A percentile compares a stretch with the other conserved stretches of the same genome.
phyloP scores from a whole-genome alignment of 2,888 invertebrate genomes.

The Scaptomyza reducta region DNA sequence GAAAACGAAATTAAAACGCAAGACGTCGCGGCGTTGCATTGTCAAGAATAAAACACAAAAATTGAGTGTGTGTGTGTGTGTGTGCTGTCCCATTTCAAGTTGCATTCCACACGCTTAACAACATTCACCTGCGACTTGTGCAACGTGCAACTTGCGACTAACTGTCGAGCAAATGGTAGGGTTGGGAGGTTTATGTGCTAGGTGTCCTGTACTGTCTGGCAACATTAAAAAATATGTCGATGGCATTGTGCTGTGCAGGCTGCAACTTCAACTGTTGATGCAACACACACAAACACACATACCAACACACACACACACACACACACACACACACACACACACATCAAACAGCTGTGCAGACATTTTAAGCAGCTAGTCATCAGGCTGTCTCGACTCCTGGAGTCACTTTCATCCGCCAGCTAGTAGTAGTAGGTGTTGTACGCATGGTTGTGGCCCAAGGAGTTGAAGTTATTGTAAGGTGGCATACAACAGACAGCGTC shows the following conservation, averaged over 20 bases:
- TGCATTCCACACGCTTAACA: conserved; percentile 34
- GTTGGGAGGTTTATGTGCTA: conserved; percentile 9
- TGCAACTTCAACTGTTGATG: conserved; percentile 74
- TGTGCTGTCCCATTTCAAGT: conserved; percentile 58
- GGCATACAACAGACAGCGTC: conserved; percentile 52
- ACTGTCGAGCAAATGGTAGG: no score
- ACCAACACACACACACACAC: conserved; percentile 32
- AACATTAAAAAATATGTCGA: conserved; percentile 67
- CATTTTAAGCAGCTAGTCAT: conserved; percentile 74
- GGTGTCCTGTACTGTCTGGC: conserved; percentile 44
- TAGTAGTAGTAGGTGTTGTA: no score
- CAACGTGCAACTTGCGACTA: conserved; percentile 28
- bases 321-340: conserved; percentile 20
- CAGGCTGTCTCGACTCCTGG: conserved; percentile 56
- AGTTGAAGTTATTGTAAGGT: conserved; percentile 41
- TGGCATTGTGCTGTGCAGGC: conserved; percentile 42
- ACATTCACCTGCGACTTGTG: conserved; percentile 56
- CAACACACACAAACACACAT: conserved; percentile 39
- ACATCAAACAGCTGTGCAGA: conserved; percentile 75
- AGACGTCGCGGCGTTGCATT: conserved; percentile 45
- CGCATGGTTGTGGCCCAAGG: neutral
- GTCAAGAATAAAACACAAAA: conserved; percentile 43
- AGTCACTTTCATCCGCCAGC: conserved; percentile 31
- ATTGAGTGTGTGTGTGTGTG: conserved; percentile 6
- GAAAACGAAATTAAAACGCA: conserved; percentile 76